Base-by-base conservation (phyloP, 2,797 vertebrate genomes). In the Coendou prehensilis region DNA sequence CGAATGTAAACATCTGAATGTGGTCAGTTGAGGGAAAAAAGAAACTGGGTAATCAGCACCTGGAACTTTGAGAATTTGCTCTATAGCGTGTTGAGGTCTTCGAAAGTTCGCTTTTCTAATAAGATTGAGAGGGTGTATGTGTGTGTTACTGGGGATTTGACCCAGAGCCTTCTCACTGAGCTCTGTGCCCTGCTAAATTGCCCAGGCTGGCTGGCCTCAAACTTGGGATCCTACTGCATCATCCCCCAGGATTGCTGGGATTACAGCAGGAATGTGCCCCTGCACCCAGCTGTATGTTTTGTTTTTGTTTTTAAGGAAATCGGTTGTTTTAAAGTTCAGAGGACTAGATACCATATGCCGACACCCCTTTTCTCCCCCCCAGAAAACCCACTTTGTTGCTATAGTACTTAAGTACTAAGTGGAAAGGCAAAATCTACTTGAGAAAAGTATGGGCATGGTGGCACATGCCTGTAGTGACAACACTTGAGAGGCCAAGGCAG, bases 281-380 rank as follows among this genome's bases (percentile, higher is more conserved):
- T 8, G 67, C 37, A 71, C n/a, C n/a, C 67, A 71, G 67, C 6
- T 10, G 2, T n/a, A 22, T 84, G 2, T 89, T 41, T 75, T 71
- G 30, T 52, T 75, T 56, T 52, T 76, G 23, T n/a, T 26, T 50
- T 45, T 59, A 50, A 76, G 54, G 37, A 83, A 93, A 54, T 69
- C 2, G 59, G n/a, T 96, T 94, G 75, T 73, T 93, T 89, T 87
- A 94, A 75, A 96, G n/a, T 50, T 87, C 33, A 96, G 30, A 95
- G 61, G 15, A 71, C 45, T 69, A 79, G 37, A 22, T 54, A 61
- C 63, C 76, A 63, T 61, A 81, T 79, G 54, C 37, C 86, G 92
- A 71, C 9, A 18, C 11, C 9, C 2, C 37, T 41, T 41, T 41
- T 41, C 37, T 41, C 30, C 14, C 5, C 1, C 14, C 15, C 1